phyloP scores from a whole-genome alignment of 1,140 invertebrate species.

The Holotrichia oblita region DNA sequence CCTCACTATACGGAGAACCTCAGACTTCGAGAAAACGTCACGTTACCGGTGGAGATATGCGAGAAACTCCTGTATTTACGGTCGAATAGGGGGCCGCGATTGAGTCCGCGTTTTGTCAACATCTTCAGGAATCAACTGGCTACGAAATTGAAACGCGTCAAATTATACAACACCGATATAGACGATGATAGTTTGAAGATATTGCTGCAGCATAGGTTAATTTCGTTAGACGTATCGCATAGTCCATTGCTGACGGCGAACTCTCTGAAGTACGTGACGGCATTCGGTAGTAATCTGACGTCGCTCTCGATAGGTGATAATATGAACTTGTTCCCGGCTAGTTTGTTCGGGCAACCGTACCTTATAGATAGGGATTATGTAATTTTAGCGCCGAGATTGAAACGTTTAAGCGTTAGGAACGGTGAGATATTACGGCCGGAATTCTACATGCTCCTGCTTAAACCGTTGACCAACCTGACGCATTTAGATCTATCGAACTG shows the following conservation, averaged over 20 bases:
- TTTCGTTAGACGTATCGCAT: constrained; percentile 77
- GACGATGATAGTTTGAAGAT: constrained; percentile 74
- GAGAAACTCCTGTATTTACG: constrained; percentile 73
- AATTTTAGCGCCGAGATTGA: constrained; percentile 73
- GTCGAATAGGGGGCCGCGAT: constrained; percentile 65
- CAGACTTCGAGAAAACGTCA: constrained; percentile 65
- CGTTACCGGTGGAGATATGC: constrained; percentile 76
- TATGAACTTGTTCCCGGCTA: constrained; percentile 59
- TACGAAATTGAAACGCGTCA: constrained; percentile 76
- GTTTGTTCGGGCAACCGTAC: constrained; percentile 47
- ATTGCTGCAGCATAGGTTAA: constrained; percentile 75
- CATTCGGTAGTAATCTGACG: constrained; percentile 60
- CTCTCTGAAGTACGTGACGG: constrained; percentile 58
- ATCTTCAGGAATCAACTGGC: constrained; percentile 74
- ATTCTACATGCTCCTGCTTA: constrained; percentile 67
- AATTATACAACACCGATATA: constrained; percentile 75
- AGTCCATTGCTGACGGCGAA: constrained; percentile 72
- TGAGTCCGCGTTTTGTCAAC: constrained; percentile 74
- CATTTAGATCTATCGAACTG: constrained; percentile 85
- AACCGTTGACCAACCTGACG: constrained; percentile 70
- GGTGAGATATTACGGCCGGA: constrained; percentile 62
- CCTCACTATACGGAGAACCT: constrained; percentile 57
- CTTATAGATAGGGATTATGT: constrained; percentile 55
- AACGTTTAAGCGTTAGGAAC: constrained; percentile 69
- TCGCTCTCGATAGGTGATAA: constrained; percentile 62